Base-by-base conservation (phyloP, 2,113 vertebrate species). In the Elephas maximus region DNA sequence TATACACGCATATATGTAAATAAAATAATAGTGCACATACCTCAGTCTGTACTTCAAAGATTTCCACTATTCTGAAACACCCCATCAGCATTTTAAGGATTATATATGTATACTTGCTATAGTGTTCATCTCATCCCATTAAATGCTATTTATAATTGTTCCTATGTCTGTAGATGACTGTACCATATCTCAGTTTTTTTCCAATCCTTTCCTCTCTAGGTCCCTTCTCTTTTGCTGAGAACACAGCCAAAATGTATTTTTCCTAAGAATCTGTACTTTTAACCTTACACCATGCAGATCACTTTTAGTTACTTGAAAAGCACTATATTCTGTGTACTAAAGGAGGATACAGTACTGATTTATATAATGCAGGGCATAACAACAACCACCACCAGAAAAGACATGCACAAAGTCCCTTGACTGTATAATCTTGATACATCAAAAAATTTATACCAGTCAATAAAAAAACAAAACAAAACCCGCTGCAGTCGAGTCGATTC, bases 291-390 rank as follows among this genome's bases (percentile, higher is more conserved):
- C 21, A 76, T 28, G 18, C 9, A 51, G 44, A 81, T 76, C n/a
- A 63, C 30, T 96, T 90, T 37, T 69, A 83, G 65, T 83, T 78
- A 92, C 74, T 53, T 78, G 48, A 78, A 92, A 89, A 90, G 14
- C 60, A 95, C 51, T 45, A 74, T 26, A 57, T 44, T 53, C 63
- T 78, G 28, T 76, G 21, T 82, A 77, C 44, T 67, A 62, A 84
- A 71, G 48, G 51, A 77, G 41, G 57, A 79, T 18, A 76, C 0
- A 76, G 11, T 69, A 81, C 41, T 81, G 41, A 89, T 9, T 51
- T 37, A 69, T 17, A 62, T 8, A 76, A 44, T 41, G 11, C 23
- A 92, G 65, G 28, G 33, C 21, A 77, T 28, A 90, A 28, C 15
- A 87, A 79, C 57, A 92, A 84, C 21, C 37, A 37, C 37, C 37